Evolutionary conservation across 2,888 invertebrate species (phyloP).

Genomic region (Ornithoptera priamus): DNA sequence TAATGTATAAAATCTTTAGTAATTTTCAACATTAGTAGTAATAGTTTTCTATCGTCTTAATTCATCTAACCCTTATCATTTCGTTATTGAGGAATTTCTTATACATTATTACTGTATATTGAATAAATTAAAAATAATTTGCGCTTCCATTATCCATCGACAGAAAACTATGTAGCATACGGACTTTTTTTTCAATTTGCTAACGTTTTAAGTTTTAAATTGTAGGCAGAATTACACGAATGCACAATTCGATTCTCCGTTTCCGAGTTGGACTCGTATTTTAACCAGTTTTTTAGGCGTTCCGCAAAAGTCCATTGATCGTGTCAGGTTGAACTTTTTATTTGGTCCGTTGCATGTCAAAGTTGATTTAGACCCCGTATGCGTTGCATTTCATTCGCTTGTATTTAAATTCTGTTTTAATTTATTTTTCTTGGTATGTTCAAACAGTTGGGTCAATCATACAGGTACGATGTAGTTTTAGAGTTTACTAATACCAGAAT

Average conservation of each 20-base stretch:
- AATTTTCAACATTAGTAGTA: too few species aligned
- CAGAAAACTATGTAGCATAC: too few species aligned
- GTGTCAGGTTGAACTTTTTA: conserved; percentile 14
- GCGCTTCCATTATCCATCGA: background rate
- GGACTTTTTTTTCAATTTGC: too few species aligned
- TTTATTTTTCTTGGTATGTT: background rate
- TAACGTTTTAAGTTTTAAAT: conserved; percentile 8
- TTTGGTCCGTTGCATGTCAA: conserved; percentile 19
- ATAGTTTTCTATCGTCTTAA: too few species aligned
- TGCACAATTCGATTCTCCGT: conserved; percentile 12
- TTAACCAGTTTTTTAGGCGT: conserved; percentile 17
- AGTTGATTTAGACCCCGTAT: conserved; percentile 26
- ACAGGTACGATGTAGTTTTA: too few species aligned
- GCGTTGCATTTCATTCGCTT: conserved; percentile 12
- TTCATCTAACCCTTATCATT: too few species aligned
- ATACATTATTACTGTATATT: too few species aligned
- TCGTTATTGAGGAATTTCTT: too few species aligned
- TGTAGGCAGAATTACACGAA: conserved; percentile 13
- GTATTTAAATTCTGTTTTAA: conserved; percentile 17
- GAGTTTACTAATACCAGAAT: too few species aligned
- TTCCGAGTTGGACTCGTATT: conserved; percentile 4
- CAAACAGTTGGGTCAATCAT: too few species aligned
- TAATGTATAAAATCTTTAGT: too few species aligned
- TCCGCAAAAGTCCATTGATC: conserved; percentile 23
- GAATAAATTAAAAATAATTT: background rate